A percentile compares a stretch with the other conserved stretches of the same genome.
These are phyloP conservation scores for Cathartes aura DNA, from an alignment of 2,113 vertebrate species.

Conservation along the genomic window DNA sequence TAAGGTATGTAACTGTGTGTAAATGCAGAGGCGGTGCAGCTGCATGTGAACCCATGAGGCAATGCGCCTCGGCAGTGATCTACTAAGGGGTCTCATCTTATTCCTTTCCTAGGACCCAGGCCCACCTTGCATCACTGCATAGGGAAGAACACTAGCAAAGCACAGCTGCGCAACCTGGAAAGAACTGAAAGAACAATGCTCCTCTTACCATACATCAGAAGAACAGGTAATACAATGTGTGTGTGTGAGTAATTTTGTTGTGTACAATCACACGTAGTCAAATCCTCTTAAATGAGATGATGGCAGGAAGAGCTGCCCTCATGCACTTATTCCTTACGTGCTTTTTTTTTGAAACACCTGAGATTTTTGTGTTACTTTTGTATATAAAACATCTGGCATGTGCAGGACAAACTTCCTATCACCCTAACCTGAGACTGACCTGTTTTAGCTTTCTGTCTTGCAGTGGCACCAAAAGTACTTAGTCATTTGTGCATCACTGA, in stretches of 20 bases:
- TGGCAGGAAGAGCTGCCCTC: not conserved
- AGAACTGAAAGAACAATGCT: fast-evolving
- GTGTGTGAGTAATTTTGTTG: not conserved
- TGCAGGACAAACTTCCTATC: not conserved
- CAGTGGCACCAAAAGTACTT: conserved; percentile 60
- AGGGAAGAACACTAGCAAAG: not conserved
- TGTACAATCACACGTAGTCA: fast-evolving
- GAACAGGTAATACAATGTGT: not conserved
- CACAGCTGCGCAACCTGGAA: not conserved
- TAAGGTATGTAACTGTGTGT: fast-evolving
- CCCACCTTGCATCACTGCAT: not conserved
- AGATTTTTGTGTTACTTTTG: not conserved
- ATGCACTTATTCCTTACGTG: not conserved
- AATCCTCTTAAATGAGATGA: not conserved
- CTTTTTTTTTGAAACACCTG: not conserved
- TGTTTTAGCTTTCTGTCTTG: conserved; percentile 60
- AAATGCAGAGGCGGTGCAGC: not conserved
- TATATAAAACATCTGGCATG: not conserved
- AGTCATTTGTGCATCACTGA: conserved; percentile 72
- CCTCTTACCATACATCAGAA: not conserved
- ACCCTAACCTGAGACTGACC: conserved; percentile 39
- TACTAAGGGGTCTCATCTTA: not conserved
- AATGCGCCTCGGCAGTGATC: not conserved
- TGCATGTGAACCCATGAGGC: fast-evolving
- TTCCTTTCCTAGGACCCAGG: not conserved